Conservation (phyloP, 2,113 vertebrate genomes). For the Daboia siamensis region DNA sequence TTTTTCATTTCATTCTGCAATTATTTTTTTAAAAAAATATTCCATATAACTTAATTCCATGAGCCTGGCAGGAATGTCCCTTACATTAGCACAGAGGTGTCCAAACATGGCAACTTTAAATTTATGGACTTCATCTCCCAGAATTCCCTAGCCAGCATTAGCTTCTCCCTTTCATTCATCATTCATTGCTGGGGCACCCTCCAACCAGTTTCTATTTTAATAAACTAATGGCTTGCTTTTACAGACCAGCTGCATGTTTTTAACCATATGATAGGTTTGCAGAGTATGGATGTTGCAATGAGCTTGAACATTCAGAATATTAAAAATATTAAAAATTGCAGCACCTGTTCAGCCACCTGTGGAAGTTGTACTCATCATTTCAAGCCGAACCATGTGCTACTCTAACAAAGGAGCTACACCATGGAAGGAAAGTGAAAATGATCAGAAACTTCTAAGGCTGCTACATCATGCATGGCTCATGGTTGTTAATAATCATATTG, state of each 20-base stretch:
- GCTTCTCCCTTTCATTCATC: conserved; percentile 52
- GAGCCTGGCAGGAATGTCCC: conserved; percentile 58
- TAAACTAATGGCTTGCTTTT: conserved; percentile 57
- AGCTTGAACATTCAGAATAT: conserved; percentile 26
- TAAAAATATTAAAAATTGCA: conserved; percentile 43
- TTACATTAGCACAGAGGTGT: conserved; percentile 29
- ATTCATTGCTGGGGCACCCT: conserved; percentile 53
- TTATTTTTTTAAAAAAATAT: conserved; percentile 41
- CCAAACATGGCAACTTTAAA: background rate
- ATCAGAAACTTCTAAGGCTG: background rate
- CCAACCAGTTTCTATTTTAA: conserved; percentile 55
- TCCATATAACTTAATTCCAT: conserved; percentile 58
- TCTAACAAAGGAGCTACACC: background rate
- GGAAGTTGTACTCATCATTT: conserved; percentile 34
- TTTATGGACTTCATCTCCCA: background rate
- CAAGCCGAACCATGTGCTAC: conserved; percentile 32
- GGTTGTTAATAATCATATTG: background rate
- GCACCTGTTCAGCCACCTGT: conserved; percentile 1
- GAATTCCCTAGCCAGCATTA: background rate
- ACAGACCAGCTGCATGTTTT: conserved; percentile 39
- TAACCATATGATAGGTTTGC: conserved; percentile 48
- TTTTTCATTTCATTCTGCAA: conserved; percentile 21
- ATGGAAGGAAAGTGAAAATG: background rate
- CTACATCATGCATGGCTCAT: background rate
- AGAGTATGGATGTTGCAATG: conserved; percentile 35